Base-by-base conservation (phyloP, 1,140 invertebrate genomes). In the Formica selysi region DNA sequence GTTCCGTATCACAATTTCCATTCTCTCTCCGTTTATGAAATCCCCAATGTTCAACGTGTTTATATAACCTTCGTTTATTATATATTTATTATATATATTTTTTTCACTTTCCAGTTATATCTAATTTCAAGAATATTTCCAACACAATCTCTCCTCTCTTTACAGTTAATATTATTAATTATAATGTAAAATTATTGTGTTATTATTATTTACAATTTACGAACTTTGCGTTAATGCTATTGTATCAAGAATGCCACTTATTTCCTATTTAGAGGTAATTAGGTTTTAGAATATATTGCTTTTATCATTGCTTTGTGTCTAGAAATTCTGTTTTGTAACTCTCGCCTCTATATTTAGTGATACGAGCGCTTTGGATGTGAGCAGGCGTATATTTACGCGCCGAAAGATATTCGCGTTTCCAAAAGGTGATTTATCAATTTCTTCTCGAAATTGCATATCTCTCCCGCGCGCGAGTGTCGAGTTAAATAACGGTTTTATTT, bases 81-180 rank as follows among this genome's bases (percentile, higher is more conserved):
- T 36, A 78, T 65, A 79, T 38, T n/a, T n/a, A n/a, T n/a, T n/a
- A n/a, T n/a, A 65, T 51, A 78, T 38, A 29, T 29, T 54, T 67
- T 13, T 80, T 68, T 57, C 64, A 57, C 44, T 80, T n/a, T 70
- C 10, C 26, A 13, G 19, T 41, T 29, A 26, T 51, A 36, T 65
- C 26, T 67, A 79, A 79, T 79, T 67, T 26, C 61, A 26, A 13
- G 5, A 51, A 51, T 4, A 51, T 51, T 2, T 51, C 10, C 41
- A 36, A 61, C 11, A 7, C 13, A 1, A n/a, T 4, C 3, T 36
- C 41, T 51, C 51, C 29, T 57, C 29, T 51, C 13, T 36, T 36
- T 16, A 22, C 22, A 51, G 26, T 44, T 78, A 32, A 67, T 26
- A 67, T 76, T 3, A 16, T 61, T 76, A 32, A 19, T 38, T 41